Evolutionary conservation across 2,888 invertebrate genomes (phyloP).

Genomic region (Phyllotreta striolata): DNA sequence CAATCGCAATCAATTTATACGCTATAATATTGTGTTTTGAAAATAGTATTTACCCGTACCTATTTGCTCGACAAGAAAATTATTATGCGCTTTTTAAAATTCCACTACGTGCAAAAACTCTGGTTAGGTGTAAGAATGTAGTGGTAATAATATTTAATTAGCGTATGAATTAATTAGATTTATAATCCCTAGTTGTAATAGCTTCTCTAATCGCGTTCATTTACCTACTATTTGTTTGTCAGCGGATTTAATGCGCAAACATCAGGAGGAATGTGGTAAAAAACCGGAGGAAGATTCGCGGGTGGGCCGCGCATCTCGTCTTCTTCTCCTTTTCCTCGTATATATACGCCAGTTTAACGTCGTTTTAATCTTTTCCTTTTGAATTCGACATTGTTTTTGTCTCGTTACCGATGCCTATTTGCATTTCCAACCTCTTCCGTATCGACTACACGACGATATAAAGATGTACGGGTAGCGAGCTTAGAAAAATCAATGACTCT

Average conservation of each 20-base stretch:
- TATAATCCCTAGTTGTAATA: no score
- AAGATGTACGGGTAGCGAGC: background rate
- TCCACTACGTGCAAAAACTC: no score
- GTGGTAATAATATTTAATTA: no score
- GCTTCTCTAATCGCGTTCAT: no score
- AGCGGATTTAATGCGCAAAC: conserved; percentile 49
- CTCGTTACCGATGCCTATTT: conserved; percentile 30
- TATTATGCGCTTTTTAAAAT: no score
- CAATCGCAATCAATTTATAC: conserved; percentile 33
- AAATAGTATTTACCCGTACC: background rate
- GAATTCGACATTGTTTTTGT: conserved; percentile 35
- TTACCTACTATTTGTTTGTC: conserved; percentile 35
- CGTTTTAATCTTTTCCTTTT: conserved; percentile 28
- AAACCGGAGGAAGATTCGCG: conserved; percentile 41
- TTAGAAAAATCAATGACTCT: no score
- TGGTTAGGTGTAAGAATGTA: no score
- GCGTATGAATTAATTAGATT: no score
- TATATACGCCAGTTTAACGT: conserved; percentile 36
- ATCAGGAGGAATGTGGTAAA: conserved; percentile 50
- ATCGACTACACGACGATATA: background rate
- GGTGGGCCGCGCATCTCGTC: conserved; percentile 43
- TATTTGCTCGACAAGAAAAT: conserved; percentile 10
- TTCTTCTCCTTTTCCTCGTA: conserved; percentile 27
- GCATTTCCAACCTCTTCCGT: conserved; percentile 30
- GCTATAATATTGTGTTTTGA: conserved; percentile 8